Conservation (phyloP, 2,113 vertebrate species). For the Macquaria australasica region DNA sequence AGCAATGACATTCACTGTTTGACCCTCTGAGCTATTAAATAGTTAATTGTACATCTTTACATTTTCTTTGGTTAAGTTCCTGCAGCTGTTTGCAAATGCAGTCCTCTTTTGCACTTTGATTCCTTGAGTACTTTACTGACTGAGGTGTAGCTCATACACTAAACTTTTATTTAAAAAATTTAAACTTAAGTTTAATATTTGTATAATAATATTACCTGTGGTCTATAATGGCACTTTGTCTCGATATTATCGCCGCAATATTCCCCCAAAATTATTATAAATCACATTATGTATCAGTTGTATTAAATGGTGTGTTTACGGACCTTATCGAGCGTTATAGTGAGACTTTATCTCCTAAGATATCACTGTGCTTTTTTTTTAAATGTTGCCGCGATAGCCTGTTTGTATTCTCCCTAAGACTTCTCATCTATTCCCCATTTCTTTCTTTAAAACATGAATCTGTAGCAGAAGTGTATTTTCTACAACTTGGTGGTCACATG, state of each 20-base stretch:
- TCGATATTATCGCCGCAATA: background rate
- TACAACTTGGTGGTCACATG: constrained; percentile 78
- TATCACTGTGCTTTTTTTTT: background rate
- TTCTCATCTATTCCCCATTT: constrained; percentile 4
- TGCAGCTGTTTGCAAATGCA: background rate
- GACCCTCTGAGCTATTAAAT: background rate
- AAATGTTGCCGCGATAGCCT: no score
- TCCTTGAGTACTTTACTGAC: background rate
- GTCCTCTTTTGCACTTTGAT: background rate
- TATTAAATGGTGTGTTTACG: constrained; percentile 1
- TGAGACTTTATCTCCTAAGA: background rate
- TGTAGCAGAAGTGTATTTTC: background rate
- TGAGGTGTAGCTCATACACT: background rate
- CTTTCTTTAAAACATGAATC: background rate
- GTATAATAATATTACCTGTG: background rate
- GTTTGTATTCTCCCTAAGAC: background rate
- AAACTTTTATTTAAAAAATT: background rate
- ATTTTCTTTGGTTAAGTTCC: background rate
- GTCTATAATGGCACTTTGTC: background rate
- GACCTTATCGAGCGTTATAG: background rate
- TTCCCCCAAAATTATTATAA: background rate
- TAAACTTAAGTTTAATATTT: background rate
- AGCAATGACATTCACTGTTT: constrained; percentile 1
- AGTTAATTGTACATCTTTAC: background rate
- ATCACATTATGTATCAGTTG: background rate